Percentiles rank a stretch among this genome's conserved stretches.
These are phyloP conservation scores for Coracias cyanogaster DNA, from an alignment of 2,797 vertebrate genomes.

Conservation along the genomic window DNA sequence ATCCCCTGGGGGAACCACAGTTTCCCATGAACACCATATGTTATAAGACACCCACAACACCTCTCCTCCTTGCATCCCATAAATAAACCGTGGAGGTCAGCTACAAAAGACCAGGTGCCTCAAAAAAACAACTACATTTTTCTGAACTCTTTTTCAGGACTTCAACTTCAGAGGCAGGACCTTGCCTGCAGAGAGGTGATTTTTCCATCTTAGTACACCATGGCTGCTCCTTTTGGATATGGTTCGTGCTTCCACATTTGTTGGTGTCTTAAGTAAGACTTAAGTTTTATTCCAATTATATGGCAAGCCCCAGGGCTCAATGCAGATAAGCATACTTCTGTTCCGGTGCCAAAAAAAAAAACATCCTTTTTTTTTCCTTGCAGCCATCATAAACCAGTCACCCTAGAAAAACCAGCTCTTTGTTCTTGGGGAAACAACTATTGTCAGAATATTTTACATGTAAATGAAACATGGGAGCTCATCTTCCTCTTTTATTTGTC, in stretches of 20 bases:
- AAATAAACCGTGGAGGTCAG: background rate
- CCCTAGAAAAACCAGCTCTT: conserved; percentile 74
- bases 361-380: conserved; percentile 17
- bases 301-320: conserved; percentile 69
- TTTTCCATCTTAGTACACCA: background rate
- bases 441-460: conserved; percentile 73
- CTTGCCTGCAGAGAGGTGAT: background rate
- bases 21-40: background rate
- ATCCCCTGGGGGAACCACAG: background rate
- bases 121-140: background rate
- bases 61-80: background rate
- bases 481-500: conserved; percentile 72
- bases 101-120: background rate
- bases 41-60: background rate
- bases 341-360: conserved; percentile 55
- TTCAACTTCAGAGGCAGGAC: background rate
- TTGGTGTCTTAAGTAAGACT: conserved; percentile 73
- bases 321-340: conserved; percentile 68
- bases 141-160: background rate
- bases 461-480: conserved; percentile 71
- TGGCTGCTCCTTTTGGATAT: conserved; percentile 44
- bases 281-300: conserved; percentile 64
- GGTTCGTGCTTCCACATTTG: conserved; percentile 24
- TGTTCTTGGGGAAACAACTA: conserved; percentile 70
- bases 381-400: conserved; percentile 74